Evolutionary conservation across 2,797 vertebrate species (phyloP).

Genomic region (Spheniscus humboldti): DNA sequence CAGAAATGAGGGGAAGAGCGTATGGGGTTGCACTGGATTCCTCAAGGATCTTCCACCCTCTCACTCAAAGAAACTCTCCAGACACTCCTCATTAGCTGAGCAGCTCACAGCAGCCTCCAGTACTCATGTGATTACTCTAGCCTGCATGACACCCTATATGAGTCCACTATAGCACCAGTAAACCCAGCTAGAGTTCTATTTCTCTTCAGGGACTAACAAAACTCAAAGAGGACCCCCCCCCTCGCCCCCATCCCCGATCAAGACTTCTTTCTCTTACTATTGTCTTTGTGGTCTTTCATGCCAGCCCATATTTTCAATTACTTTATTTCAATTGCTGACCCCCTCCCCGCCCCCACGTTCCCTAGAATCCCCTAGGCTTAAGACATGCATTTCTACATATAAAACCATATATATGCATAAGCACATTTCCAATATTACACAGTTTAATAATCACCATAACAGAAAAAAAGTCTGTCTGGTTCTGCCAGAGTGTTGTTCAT

Average conservation of each 20-base stretch:
- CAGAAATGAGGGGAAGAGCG: not conserved
- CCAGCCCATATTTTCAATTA: not conserved
- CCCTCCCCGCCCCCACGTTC: not conserved
- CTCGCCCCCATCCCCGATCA: not conserved
- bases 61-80: not conserved
- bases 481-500: not conserved
- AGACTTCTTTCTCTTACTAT: not conserved
- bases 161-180: not conserved
- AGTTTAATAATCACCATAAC: not conserved
- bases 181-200: not conserved
- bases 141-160: not conserved
- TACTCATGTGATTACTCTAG: not conserved
- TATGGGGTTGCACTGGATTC: not conserved
- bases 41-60: not conserved
- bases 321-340: not conserved
- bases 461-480: not conserved
- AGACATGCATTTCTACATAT: not conserved
- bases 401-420: not conserved
- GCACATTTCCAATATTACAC: not conserved
- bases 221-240: not conserved
- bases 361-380: not conserved
- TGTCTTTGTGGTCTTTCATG: not conserved
- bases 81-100: not conserved
- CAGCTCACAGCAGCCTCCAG: not conserved
- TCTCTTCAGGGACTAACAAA: not conserved